A percentile compares a stretch with the other conserved stretches of the same genome.
Evolutionary conservation across 2,113 vertebrate genomes (phyloP).

Genomic region (Alectura lathami): DNA sequence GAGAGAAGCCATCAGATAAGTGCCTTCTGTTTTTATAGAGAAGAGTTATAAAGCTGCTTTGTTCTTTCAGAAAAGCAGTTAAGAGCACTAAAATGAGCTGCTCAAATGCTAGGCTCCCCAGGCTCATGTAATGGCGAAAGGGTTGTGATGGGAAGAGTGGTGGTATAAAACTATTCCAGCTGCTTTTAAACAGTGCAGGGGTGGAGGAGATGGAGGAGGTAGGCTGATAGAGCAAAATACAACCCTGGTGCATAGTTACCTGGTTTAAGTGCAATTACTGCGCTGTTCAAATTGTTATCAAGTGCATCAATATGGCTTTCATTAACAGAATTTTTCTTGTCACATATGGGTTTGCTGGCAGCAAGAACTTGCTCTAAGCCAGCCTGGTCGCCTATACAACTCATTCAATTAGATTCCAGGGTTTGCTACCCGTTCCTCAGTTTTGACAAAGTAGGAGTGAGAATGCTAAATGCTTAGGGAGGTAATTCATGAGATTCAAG

Average conservation of each 20-base stretch:
- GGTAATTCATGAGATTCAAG: background rate
- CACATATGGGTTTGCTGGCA: constrained; percentile 11
- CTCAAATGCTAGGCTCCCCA: background rate
- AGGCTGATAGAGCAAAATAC: constrained; percentile 10
- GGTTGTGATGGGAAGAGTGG: background rate
- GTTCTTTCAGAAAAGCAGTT: constrained; percentile 49
- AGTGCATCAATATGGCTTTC: constrained; percentile 40
- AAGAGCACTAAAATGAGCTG: constrained; percentile 48
- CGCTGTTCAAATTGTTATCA: constrained; percentile 30
- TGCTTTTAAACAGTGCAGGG: constrained; percentile 21
- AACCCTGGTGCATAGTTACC: constrained; percentile 44
- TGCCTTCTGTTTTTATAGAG: constrained; percentile 39
- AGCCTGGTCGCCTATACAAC: background rate
- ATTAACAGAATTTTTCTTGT: constrained; percentile 47
- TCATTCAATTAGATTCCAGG: background rate
- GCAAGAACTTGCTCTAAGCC: background rate
- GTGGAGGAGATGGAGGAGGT: background rate
- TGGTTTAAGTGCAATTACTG: constrained; percentile 48
- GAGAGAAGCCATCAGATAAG: constrained; percentile 27
- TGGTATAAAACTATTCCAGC: constrained; percentile 31
- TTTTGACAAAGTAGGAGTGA: background rate
- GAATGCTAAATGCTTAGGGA: background rate
- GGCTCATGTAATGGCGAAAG: background rate
- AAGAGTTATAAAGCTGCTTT: constrained; percentile 49
- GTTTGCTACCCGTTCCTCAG: background rate